Conservation (phyloP, 2,888 invertebrate genomes). For the Eupithecia tripunctaria region DNA sequence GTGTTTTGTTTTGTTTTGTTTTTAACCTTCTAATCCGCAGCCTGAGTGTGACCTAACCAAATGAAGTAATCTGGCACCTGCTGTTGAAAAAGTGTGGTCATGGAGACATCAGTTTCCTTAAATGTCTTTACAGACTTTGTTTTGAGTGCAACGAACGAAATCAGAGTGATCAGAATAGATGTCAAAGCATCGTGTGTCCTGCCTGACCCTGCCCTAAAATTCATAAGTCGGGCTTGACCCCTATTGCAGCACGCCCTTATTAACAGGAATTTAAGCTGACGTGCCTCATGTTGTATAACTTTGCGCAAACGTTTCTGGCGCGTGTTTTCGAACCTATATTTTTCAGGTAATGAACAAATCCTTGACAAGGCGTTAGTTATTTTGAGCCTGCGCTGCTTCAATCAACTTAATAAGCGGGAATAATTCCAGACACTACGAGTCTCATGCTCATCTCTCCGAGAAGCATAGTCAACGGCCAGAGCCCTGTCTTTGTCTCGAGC, state of each 20-base stretch:
- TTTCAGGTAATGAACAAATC: neutral
- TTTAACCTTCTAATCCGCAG: constrained; percentile 27
- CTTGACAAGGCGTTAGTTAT: neutral
- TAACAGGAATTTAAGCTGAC: neutral
- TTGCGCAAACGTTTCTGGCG: neutral
- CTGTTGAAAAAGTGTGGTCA: neutral
- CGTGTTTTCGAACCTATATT: neutral
- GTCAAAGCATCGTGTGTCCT: neutral
- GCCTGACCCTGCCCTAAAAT: neutral
- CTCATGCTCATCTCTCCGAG: too few species aligned
- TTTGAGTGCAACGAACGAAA: neutral
- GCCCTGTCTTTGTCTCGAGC: too few species aligned
- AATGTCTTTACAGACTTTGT: neutral
- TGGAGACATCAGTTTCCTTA: neutral
- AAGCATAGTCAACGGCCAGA: too few species aligned
- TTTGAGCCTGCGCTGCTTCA: neutral
- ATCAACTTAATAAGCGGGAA: neutral
- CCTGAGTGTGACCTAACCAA: constrained; percentile 14
- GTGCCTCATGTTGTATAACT: neutral
- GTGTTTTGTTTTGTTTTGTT: constrained; percentile 10
- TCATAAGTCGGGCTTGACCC: neutral
- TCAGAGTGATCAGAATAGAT: too few species aligned
- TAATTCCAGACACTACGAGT: too few species aligned
- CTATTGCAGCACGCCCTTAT: neutral
- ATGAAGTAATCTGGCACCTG: neutral